Evolutionary conservation across 2,888 invertebrate genomes (phyloP).

Genomic region (Microplitis deprimator): DNA sequence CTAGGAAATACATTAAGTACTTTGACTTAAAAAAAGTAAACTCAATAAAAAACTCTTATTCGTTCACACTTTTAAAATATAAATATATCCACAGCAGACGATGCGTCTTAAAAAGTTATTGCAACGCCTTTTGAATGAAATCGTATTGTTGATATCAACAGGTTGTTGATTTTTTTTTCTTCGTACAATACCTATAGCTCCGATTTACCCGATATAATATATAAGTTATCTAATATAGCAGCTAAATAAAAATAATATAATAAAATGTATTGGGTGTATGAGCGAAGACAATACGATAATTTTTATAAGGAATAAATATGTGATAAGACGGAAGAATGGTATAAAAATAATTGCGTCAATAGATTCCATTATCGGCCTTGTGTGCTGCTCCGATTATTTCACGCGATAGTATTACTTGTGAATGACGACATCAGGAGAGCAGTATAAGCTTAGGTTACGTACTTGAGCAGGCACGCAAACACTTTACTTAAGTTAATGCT

Average conservation of each 20-base stretch:
- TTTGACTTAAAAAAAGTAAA: background rate
- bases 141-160: conserved; percentile 48
- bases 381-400: conserved; percentile 5
- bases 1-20: background rate
- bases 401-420: background rate
- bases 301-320: too few relatives aligned
- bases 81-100: background rate
- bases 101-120: background rate
- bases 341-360: conserved; percentile 12
- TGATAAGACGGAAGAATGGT: background rate
- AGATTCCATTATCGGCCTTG: conserved; percentile 16
- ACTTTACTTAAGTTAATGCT: background rate
- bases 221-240: background rate
- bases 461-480: conserved; percentile 8
- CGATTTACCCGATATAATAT: too few relatives aligned
- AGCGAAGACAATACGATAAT: too few relatives aligned
- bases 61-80: background rate
- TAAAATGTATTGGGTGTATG: too few relatives aligned
- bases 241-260: too few relatives aligned
- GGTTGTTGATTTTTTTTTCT: conserved; percentile 50
- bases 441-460: conserved; percentile 10
- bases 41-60: background rate
- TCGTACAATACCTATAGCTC: background rate
- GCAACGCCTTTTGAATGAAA: background rate
- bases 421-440: conserved; percentile 6